These are phyloP conservation scores for Ashinkailepas kermadecensis DNA, from an alignment of 2,888 invertebrate genomes.

Conservation along the genomic window DNA sequence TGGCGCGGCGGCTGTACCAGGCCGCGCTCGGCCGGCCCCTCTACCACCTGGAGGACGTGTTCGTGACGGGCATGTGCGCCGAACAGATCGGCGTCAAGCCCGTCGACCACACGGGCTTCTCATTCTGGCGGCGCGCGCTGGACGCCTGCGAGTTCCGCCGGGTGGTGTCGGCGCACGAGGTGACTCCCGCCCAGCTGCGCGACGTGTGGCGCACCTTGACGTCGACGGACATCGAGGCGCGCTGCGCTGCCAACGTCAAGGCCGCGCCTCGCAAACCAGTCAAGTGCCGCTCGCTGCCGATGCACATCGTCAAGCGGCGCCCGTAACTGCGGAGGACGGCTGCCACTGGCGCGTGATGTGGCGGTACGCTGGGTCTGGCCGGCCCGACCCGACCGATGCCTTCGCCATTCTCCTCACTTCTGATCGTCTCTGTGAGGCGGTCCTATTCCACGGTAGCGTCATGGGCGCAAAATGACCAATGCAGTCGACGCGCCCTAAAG, in stretches of 20 bases:
- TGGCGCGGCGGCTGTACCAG: slow-evolving; percentile 36
- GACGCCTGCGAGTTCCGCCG: slow-evolving; percentile 35
- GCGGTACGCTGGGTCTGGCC: too few species aligned
- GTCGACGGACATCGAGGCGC: slow-evolving; percentile 77
- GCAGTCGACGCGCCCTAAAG: too few species aligned
- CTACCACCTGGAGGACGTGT: slow-evolving; percentile 41
- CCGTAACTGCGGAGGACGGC: too few species aligned
- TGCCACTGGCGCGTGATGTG: too few species aligned
- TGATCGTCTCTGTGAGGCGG: too few species aligned
- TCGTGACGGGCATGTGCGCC: slow-evolving; percentile 39
- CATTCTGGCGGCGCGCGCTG: slow-evolving; percentile 32
- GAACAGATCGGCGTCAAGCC: slow-evolving; percentile 32
- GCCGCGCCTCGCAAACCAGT: slow-evolving; percentile 41
- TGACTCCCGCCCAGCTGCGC: slow-evolving; percentile 33
- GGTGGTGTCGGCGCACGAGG: slow-evolving; percentile 35
- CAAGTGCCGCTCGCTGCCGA: slow-evolving; percentile 13
- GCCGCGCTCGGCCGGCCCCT: slow-evolving; percentile 36
- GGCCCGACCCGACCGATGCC: too few species aligned
- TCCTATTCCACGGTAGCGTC: too few species aligned
- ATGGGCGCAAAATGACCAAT: too few species aligned
- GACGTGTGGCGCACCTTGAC: slow-evolving; percentile 48
- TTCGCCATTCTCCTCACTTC: too few species aligned
- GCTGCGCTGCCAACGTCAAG: slow-evolving; percentile 69
- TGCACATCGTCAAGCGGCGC: neutral
- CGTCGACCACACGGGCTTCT: slow-evolving; percentile 35